Conservation (phyloP, 2,888 invertebrate genomes). For the Rhorus exstirpatorius region DNA sequence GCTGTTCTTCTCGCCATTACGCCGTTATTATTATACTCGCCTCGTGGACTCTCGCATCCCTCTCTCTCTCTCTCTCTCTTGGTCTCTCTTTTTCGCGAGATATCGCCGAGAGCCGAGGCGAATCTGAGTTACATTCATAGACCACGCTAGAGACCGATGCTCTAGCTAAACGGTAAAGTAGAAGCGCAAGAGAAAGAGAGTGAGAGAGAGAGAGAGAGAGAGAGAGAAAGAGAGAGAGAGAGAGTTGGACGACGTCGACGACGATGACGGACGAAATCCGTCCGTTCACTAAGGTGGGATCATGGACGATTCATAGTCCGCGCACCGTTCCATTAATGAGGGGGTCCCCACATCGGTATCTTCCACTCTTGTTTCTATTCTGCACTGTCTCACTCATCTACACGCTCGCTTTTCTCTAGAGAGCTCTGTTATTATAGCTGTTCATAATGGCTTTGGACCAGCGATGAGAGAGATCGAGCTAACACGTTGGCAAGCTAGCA, state of each 20-base stretch:
- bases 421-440: slow-evolving; percentile 69
- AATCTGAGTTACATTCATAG: slow-evolving; percentile 73
- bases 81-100: slow-evolving; percentile 14
- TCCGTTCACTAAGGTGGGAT: slow-evolving; percentile 72
- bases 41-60: slow-evolving; percentile 44
- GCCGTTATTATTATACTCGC: slow-evolving; percentile 71
- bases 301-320: slow-evolving; percentile 84
- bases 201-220: slow-evolving; percentile 13
- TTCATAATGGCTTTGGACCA: slow-evolving; percentile 77
- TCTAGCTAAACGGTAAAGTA: slow-evolving; percentile 36
- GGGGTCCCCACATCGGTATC: slow-evolving; percentile 73
- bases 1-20: slow-evolving; percentile 72
- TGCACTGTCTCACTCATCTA: slow-evolving; percentile 30
- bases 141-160: slow-evolving; percentile 53
- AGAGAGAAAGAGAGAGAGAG: neutral
- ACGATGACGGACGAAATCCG: slow-evolving; percentile 66
- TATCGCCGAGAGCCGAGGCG: slow-evolving; percentile 64
- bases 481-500: slow-evolving; percentile 23
- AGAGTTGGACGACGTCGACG: slow-evolving; percentile 51
- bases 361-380: slow-evolving; percentile 52
- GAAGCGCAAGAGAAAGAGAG: slow-evolving; percentile 1
- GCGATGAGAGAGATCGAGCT: slow-evolving; percentile 46
- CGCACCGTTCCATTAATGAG: slow-evolving; percentile 84
- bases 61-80: slow-evolving; percentile 47
- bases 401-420: slow-evolving; percentile 1